phyloP scores from a whole-genome alignment of 2,888 invertebrate species.

The Abrostola triplasia region DNA sequence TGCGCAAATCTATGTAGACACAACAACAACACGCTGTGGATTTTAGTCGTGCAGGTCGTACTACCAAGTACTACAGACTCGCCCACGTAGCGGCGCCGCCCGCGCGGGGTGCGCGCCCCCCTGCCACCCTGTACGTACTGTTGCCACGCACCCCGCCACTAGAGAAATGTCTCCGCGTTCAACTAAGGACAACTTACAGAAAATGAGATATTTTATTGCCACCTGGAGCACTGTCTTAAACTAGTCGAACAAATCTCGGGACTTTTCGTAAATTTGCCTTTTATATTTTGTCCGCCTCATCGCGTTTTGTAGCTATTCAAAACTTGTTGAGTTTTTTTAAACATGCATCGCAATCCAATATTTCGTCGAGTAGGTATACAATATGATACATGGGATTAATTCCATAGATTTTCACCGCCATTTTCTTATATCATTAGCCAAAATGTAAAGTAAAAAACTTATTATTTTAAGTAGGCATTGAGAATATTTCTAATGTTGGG shows the following conservation, averaged over 20 bases:
- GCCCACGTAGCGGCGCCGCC: constrained; percentile 80
- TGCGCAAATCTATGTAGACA: constrained; percentile 84
- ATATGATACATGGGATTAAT: no score
- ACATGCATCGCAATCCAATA: background rate
- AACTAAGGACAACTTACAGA: constrained; percentile 66
- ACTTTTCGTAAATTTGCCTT: constrained; percentile 29
- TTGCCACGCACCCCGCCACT: constrained; percentile 75
- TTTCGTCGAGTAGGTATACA: no score
- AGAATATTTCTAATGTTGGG: no score
- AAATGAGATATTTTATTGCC: constrained; percentile 60
- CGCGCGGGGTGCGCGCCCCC: constrained; percentile 44
- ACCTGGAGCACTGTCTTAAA: constrained; percentile 50
- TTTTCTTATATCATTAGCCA: no score
- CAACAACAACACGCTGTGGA: constrained; percentile 82
- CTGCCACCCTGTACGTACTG: constrained; percentile 59
- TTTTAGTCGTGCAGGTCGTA: constrained; percentile 70
- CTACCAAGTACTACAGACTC: constrained; percentile 88
- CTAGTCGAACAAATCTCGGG: constrained; percentile 40
- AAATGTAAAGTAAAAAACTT: no score
- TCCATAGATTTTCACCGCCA: no score
- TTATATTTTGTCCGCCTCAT: constrained; percentile 28
- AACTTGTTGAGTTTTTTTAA: background rate
- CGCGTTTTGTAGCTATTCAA: constrained; percentile 5
- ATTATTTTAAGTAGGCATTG: no score
- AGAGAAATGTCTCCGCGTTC: constrained; percentile 52